These are phyloP conservation scores for Molossus molossus DNA, from an alignment of 2,797 vertebrate genomes.

Conservation along the genomic window DNA sequence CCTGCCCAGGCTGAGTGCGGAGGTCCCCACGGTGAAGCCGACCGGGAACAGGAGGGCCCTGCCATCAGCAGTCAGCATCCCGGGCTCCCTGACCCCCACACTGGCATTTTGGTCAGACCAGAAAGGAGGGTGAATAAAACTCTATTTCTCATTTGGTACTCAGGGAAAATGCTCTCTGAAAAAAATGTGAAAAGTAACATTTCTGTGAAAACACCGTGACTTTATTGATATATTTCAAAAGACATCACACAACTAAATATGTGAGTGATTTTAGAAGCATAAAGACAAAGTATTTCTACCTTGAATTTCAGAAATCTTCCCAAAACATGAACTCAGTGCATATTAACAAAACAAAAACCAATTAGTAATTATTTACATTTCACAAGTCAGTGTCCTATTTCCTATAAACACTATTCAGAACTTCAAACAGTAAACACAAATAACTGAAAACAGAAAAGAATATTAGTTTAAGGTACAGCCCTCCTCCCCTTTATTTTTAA, in stretches of 20 bases:
- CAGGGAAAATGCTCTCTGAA: not conserved
- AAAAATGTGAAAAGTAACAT: not conserved
- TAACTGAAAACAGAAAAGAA: not conserved
- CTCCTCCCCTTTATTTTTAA: not conserved
- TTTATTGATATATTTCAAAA: constrained; percentile 68
- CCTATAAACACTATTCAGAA: not conserved
- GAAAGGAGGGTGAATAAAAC: not conserved
- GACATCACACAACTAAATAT: not conserved
- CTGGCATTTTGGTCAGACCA: not conserved
- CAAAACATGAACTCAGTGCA: not conserved
- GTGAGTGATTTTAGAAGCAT: not conserved
- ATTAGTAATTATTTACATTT: not conserved
- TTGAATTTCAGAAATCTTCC: constrained; percentile 38
- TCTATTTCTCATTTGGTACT: not conserved
- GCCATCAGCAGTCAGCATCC: accelerated
- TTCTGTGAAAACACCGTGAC: constrained; percentile 43
- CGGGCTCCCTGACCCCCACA: not conserved
- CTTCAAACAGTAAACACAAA: not conserved
- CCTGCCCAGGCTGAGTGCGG: not conserved
- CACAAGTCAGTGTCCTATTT: not conserved
- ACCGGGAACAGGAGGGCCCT: not conserved
- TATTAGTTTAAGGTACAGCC: not conserved
- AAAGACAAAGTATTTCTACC: not conserved
- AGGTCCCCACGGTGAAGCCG: too few species aligned
- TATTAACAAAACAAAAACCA: not conserved